Percentiles rank a stretch among this genome's conserved stretches.
Conservation (phyloP, 2,888 invertebrate species). For the Drosophila phalerata region DNA sequence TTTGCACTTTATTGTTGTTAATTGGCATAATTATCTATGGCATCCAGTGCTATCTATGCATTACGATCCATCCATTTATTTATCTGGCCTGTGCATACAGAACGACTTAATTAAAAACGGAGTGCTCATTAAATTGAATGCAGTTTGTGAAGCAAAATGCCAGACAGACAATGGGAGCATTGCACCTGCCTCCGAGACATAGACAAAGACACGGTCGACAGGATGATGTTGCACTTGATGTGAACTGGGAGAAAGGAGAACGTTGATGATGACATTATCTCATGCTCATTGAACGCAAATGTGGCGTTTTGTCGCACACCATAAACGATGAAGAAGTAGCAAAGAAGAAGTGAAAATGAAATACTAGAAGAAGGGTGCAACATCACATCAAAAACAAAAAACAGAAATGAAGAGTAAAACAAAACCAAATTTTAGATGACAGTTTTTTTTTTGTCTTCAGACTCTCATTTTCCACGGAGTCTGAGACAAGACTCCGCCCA, state of each 20-base stretch:
- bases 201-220: constrained; percentile 47
- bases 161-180: constrained; percentile 53
- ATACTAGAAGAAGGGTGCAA: not conserved
- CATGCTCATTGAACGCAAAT: constrained; percentile 80
- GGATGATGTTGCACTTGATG: constrained; percentile 48
- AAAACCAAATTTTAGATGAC: constrained; percentile 28
- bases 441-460: constrained; percentile 21
- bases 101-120: constrained; percentile 70
- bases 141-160: constrained; percentile 58
- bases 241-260: constrained; percentile 34
- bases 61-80: constrained; percentile 28
- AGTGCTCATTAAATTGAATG: constrained; percentile 69
- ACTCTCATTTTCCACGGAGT: constrained; percentile 27
- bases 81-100: constrained; percentile 28
- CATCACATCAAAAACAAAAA: constrained; percentile 17
- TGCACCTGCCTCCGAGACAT: constrained; percentile 45
- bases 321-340: constrained; percentile 44
- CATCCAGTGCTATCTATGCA: constrained; percentile 16
- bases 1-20: constrained; percentile 15
- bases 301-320: constrained; percentile 74
- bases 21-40: constrained; percentile 32
- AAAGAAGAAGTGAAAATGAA: constrained; percentile 17
- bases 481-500: not conserved
- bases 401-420: constrained; percentile 8
- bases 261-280: constrained; percentile 78